These are phyloP conservation scores for Merodon equestris DNA, from an alignment of 2,888 invertebrate species.

Conservation along the genomic window DNA sequence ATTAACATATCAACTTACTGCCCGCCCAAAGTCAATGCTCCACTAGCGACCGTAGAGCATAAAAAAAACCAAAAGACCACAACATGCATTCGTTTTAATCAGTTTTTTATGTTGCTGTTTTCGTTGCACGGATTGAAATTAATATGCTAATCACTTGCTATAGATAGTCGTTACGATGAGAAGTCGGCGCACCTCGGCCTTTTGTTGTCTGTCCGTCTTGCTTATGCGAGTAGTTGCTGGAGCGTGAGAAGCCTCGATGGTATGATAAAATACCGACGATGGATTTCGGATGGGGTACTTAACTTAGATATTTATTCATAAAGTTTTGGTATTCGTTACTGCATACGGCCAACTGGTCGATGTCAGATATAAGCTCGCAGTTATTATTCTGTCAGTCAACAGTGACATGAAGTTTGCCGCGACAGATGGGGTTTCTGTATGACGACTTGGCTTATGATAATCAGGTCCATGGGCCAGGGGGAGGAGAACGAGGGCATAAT, in stretches of 20 bases:
- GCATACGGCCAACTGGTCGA: conserved; percentile 41
- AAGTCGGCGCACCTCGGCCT: conserved; percentile 44
- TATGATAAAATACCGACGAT: too few relatives aligned
- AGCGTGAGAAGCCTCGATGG: too few relatives aligned
- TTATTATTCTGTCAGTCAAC: conserved; percentile 57
- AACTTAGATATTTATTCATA: conserved; percentile 20
- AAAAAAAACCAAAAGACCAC: conserved; percentile 19
- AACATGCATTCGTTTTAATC: conserved; percentile 13
- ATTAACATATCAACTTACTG: conserved; percentile 2
- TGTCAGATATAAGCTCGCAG: conserved; percentile 50
- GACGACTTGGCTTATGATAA: too few relatives aligned
- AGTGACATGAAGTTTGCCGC: conserved; percentile 40
- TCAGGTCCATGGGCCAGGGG: too few relatives aligned
- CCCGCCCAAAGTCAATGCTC: conserved; percentile 5
- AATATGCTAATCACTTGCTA: conserved; percentile 52
- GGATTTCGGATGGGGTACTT: too few relatives aligned
- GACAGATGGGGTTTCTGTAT: conserved; percentile 45
- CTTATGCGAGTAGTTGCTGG: too few relatives aligned
- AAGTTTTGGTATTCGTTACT: conserved; percentile 33
- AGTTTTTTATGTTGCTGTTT: conserved; percentile 26
- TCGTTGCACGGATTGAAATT: conserved; percentile 43
- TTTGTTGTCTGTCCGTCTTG: background rate
- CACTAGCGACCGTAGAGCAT: conserved; percentile 22
- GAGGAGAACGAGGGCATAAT: too few relatives aligned
- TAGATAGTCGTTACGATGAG: too few relatives aligned